A percentile compares a stretch with the other conserved stretches of the same genome.
Conservation (phyloP, 2,113 vertebrate species). For the Capricornis sumatraensis region DNA sequence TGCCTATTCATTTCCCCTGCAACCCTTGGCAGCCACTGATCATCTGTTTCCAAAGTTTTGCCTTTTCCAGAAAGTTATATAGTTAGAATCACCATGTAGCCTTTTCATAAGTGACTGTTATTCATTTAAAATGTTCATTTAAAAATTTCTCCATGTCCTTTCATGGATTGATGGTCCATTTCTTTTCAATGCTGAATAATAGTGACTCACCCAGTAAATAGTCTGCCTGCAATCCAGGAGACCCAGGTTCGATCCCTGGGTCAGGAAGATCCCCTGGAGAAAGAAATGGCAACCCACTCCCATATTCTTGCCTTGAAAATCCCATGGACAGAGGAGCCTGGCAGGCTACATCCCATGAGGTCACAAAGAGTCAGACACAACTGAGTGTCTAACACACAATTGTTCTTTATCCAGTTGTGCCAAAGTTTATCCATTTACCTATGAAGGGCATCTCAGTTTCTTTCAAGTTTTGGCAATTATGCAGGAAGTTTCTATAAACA, state of each 20-base stretch:
- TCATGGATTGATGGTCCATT: not conserved
- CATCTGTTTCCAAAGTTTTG: not conserved
- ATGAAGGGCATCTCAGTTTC: not conserved
- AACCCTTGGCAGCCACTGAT: not conserved
- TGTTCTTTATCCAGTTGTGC: not conserved
- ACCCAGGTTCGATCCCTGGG: accelerated
- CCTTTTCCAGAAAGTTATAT: not conserved
- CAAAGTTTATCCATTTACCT: not conserved
- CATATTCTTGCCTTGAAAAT: not conserved
- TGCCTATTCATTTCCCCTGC: not conserved
- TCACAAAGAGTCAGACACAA: not conserved
- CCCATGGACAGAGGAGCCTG: not conserved
- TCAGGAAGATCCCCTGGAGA: not conserved
- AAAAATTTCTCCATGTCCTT: not conserved
- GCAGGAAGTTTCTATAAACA: not conserved
- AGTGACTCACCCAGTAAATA: not conserved
- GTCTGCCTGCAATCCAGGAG: not conserved
- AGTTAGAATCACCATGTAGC: not conserved
- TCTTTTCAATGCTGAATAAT: not conserved
- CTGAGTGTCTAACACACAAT: not conserved
- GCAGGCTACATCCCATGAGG: not conserved
- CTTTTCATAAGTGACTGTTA: not conserved
- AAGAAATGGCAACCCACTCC: not conserved
- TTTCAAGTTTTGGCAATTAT: not conserved
- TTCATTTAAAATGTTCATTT: not conserved